phyloP scores from a whole-genome alignment of 2,797 vertebrate genomes.

The Gymnodraco acuticeps region DNA sequence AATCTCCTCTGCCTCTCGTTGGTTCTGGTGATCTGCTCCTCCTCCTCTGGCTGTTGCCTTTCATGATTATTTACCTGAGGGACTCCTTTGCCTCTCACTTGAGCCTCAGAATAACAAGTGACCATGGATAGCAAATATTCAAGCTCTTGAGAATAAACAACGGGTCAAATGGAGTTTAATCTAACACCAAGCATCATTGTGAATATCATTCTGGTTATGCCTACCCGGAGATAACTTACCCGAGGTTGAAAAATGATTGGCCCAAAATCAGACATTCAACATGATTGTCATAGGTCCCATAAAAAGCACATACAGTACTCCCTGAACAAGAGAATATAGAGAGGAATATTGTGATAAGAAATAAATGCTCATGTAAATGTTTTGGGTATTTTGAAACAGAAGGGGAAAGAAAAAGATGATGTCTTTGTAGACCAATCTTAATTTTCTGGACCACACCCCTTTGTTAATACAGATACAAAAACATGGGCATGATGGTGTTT shows the following conservation, averaged over 20 bases:
- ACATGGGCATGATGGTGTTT: not conserved
- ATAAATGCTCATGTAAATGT: too few species aligned
- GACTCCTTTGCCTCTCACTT: not conserved
- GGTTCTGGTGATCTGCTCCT: not conserved
- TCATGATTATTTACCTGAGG: not conserved
- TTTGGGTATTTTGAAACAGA: not conserved
- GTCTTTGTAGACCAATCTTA: not conserved
- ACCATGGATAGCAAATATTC: not conserved
- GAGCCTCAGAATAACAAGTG: constrained; percentile 23
- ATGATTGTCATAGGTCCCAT: not conserved
- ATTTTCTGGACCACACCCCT: not conserved
- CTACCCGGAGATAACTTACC: not conserved
- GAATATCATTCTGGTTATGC: not conserved
- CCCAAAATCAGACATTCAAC: not conserved
- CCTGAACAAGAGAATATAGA: not conserved
- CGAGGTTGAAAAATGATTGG: not conserved
- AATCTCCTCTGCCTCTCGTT: not conserved
- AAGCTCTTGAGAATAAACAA: not conserved
- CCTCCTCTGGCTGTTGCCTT: not conserved
- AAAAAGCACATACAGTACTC: not conserved
- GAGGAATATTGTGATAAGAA: not conserved
- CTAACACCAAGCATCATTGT: not conserved
- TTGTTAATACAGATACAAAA: not conserved
- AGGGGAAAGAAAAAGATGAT: not conserved
- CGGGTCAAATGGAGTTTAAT: not conserved